Evolutionary conservation across 2,888 invertebrate genomes (phyloP), one percentile per base, ranked within the genome.

Genomic region (Dorcus hopei): DNA sequence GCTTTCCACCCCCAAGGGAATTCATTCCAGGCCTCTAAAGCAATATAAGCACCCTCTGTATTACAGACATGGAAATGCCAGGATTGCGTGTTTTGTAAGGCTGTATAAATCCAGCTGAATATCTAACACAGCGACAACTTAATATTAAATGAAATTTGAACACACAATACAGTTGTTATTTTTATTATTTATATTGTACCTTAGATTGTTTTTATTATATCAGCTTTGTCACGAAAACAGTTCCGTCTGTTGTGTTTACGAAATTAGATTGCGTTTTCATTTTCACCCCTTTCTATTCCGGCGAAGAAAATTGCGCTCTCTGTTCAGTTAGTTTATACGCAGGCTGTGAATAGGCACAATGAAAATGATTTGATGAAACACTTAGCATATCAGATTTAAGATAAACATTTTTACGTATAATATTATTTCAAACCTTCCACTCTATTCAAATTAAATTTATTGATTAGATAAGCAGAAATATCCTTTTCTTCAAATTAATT

Each of bases 51-150:
- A 69, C 70, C 71, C 70, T 68, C 67, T 67, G 68, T 61, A 68
- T 71, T 70, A 71, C 69, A 68, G 70, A 68, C 70, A 71, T 69
- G 70, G 70, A 72, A 72, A 71, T 69, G 70, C 66, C 67, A 68
- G 67, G 70, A 71, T 71, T 71, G 71, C 71, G 69, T 72, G 70
- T 71, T 71, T 68, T 65, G 66, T 69, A 64, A 65, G 66, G 23
- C 45, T 19, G 67, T 65, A 66, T 45, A 45, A 45, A 45, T 45
- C 23, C 45, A 6, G 9, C 45, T 45, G 45, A 45, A 45, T 45
- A 45, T 45, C 45, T 45, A 45, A 45, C 23, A 45, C 45, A 11
- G 19, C 23, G 45, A 45, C 45, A 45, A 23, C 45, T 45, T 45
- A 45, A 45, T 45, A 45, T 45, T 45, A 45, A 45, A 45, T 45